phyloP scores from a whole-genome alignment of 2,888 invertebrate species.

The Cephus runcator region DNA sequence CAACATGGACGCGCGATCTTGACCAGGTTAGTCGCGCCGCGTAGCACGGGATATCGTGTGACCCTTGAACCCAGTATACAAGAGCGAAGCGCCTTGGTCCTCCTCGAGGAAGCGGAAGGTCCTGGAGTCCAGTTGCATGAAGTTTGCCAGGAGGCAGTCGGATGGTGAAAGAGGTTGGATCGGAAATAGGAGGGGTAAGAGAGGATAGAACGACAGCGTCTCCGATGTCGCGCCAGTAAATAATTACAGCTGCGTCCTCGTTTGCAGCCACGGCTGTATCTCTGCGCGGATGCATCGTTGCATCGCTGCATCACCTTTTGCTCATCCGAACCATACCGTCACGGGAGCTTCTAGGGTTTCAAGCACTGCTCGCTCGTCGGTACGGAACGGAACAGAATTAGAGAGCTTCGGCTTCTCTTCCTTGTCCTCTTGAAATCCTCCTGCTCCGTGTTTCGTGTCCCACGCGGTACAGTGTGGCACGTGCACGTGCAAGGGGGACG shows the following conservation, averaged over 20 bases:
- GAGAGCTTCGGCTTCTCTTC: slow-evolving; percentile 19
- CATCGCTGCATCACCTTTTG: slow-evolving; percentile 40
- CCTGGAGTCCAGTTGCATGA: background rate
- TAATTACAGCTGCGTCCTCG: slow-evolving; percentile 37
- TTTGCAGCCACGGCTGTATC: slow-evolving; percentile 19
- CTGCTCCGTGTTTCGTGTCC: slow-evolving; percentile 12
- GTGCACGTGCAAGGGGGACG: background rate
- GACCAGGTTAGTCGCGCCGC: background rate
- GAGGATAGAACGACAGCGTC: background rate
- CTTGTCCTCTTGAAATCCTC: slow-evolving; percentile 3
- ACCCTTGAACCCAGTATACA: background rate
- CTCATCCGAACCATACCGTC: slow-evolving; percentile 46
- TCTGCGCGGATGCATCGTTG: slow-evolving; percentile 18
- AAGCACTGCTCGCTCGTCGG: slow-evolving; percentile 31
- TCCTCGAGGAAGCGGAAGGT: background rate
- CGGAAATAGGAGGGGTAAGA: background rate
- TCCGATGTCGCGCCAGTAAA: slow-evolving; percentile 22
- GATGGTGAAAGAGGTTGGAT: background rate
- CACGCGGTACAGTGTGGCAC: slow-evolving; percentile 1
- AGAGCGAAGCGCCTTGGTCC: background rate
- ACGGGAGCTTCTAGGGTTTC: slow-evolving; percentile 50
- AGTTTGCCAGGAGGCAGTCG: background rate
- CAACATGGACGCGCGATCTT: background rate
- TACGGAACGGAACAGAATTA: slow-evolving; percentile 34
- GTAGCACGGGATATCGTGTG: background rate